Conservation (phyloP, 1,140 invertebrate species). For the Lordiphosa stackelbergi region DNA sequence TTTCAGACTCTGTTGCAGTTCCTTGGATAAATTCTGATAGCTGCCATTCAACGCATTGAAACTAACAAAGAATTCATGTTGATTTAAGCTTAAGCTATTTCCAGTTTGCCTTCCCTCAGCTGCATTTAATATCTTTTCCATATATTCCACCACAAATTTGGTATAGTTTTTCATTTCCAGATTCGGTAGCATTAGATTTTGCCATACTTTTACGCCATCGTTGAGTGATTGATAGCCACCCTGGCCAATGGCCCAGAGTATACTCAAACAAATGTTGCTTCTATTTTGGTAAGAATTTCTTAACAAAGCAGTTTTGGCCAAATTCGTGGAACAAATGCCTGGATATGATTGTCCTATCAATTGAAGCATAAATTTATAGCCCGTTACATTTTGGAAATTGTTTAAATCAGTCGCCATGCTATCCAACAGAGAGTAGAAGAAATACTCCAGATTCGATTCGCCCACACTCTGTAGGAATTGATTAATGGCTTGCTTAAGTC, state of each 20-base stretch:
- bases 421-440: slow-evolving; percentile 80
- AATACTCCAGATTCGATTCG: slow-evolving; percentile 78
- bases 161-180: slow-evolving; percentile 86
- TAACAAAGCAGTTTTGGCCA: slow-evolving; percentile 81
- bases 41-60: slow-evolving; percentile 74
- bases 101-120: slow-evolving; percentile 41
- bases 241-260: slow-evolving; percentile 89
- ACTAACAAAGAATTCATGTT: slow-evolving; percentile 76
- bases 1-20: slow-evolving; percentile 76
- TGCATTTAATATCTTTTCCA: slow-evolving; percentile 80
- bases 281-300: slow-evolving; percentile 88
- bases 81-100: slow-evolving; percentile 42
- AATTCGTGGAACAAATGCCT: slow-evolving; percentile 80
- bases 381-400: slow-evolving; percentile 78
- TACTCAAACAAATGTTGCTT: slow-evolving; percentile 84
- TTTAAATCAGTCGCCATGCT: slow-evolving; percentile 79
- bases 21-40: slow-evolving; percentile 65
- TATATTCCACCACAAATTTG: slow-evolving; percentile 83
- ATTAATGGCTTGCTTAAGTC: slow-evolving; percentile 40
- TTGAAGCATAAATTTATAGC: slow-evolving; percentile 85
- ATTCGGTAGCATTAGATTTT: slow-evolving; percentile 87
- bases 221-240: slow-evolving; percentile 83
- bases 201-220: slow-evolving; percentile 88
- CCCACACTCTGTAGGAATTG: slow-evolving; percentile 77
- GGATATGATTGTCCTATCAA: slow-evolving; percentile 82